These are phyloP conservation scores for Pangasius djambal DNA, from an alignment of 2,797 vertebrate species.

Conservation along the genomic window DNA sequence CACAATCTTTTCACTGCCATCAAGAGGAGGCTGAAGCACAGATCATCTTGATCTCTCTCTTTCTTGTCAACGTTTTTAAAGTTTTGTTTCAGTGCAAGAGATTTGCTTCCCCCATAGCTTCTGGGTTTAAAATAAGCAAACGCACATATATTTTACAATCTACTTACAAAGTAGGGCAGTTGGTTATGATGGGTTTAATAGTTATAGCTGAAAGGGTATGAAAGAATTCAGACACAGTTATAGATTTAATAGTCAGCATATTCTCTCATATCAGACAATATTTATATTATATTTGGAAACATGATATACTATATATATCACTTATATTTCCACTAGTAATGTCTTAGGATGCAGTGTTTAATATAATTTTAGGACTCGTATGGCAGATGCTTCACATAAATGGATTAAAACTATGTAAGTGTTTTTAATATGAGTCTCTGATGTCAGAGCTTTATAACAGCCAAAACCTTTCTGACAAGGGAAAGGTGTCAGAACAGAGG, in stretches of 20 bases:
- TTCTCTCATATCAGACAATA: background rate
- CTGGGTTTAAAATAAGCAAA: too few relatives aligned
- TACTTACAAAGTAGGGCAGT: too few relatives aligned
- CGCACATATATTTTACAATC: too few relatives aligned
- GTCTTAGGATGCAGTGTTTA: background rate
- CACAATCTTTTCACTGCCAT: slow-evolving; percentile 21
- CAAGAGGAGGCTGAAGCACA: slow-evolving; percentile 19
- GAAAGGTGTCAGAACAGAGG: background rate
- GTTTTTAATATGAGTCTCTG: background rate
- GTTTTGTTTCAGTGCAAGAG: background rate
- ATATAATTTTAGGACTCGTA: background rate
- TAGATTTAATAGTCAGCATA: background rate
- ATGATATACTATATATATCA: background rate
- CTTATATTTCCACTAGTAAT: background rate
- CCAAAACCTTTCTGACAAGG: background rate
- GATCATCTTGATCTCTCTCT: background rate
- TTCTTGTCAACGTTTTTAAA: background rate
- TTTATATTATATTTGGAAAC: background rate
- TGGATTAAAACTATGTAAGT: background rate
- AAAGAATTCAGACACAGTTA: background rate
- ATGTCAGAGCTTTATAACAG: background rate
- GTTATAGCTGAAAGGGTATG: background rate
- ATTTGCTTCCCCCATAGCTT: background rate
- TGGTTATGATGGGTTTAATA: too few relatives aligned
- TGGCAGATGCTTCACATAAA: background rate